Conservation (phyloP, 1,140 invertebrate species). For the Aphelinus certus region DNA sequence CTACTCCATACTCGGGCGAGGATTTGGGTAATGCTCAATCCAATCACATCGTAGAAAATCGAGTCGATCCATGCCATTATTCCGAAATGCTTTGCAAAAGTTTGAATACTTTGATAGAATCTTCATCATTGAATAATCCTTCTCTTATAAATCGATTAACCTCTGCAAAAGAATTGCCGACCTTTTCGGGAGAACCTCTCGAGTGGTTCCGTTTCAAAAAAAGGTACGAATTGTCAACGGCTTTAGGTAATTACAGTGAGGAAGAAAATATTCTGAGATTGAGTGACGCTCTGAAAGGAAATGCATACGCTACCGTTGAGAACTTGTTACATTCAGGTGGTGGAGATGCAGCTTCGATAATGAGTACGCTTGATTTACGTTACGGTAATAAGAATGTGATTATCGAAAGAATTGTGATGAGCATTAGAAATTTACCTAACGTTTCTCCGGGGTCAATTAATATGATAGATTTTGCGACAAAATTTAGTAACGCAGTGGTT, state of each 20-base stretch:
- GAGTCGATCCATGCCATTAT: no score
- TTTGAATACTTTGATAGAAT: no score
- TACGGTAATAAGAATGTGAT: not conserved
- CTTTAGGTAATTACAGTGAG: not conserved
- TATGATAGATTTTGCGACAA: not conserved
- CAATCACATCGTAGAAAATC: no score
- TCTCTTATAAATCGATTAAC: no score
- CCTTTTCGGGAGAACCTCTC: not conserved
- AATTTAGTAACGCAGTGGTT: not conserved
- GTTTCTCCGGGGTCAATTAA: not conserved
- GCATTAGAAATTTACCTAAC: not conserved
- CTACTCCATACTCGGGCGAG: no score
- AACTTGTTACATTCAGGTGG: not conserved
- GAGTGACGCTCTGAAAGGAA: not conserved
- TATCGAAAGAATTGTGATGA: not conserved
- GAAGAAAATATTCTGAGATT: not conserved
- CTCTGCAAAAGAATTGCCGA: constrained; percentile 5
- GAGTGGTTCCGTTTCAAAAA: constrained; percentile 8
- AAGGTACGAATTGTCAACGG: not conserved
- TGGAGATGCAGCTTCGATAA: not conserved
- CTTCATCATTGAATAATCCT: no score
- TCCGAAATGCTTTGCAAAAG: no score
- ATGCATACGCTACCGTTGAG: not conserved
- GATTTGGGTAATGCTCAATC: no score
- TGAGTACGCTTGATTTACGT: not conserved